These are phyloP conservation scores for Cheilosia vernalis DNA, from an alignment of 2,888 invertebrate species.

Conservation along the genomic window DNA sequence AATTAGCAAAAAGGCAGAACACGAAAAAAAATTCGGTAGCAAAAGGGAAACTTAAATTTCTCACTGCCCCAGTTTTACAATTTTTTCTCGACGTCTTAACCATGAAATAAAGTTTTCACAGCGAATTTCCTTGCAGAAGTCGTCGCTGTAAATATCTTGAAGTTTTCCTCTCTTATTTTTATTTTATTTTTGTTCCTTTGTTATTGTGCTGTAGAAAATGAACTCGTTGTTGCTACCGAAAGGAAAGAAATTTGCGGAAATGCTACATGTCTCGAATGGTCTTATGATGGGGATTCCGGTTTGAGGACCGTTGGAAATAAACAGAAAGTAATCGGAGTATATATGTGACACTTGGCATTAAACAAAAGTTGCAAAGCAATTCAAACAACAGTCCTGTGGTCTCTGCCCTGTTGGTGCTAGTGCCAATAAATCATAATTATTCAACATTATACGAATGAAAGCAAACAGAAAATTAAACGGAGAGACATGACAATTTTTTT, in stretches of 20 bases:
- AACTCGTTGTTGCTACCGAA: slow-evolving; percentile 5
- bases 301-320: no score
- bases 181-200: not conserved
- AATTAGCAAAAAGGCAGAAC: slow-evolving; percentile 21
- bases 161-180: no score
- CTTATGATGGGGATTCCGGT: not conserved
- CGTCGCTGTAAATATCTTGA: not conserved
- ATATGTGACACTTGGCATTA: no score
- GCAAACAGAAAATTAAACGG: no score
- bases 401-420: no score
- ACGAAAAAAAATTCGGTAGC: not conserved
- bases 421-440: no score
- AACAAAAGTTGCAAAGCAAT: no score
- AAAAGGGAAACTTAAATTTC: slow-evolving; percentile 1
- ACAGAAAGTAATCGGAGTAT: no score
- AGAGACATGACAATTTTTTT: no score
- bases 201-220: slow-evolving; percentile 5
- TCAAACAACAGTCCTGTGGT: no score
- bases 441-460: no score
- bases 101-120: slow-evolving; percentile 51
- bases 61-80: slow-evolving; percentile 1
- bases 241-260: not conserved
- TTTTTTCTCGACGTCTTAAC: slow-evolving; percentile 37
- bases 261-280: not conserved
- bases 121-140: slow-evolving; percentile 39